Conservation (phyloP, 2,113 vertebrate genomes). For the Epinephelus fuscoguttatus region DNA sequence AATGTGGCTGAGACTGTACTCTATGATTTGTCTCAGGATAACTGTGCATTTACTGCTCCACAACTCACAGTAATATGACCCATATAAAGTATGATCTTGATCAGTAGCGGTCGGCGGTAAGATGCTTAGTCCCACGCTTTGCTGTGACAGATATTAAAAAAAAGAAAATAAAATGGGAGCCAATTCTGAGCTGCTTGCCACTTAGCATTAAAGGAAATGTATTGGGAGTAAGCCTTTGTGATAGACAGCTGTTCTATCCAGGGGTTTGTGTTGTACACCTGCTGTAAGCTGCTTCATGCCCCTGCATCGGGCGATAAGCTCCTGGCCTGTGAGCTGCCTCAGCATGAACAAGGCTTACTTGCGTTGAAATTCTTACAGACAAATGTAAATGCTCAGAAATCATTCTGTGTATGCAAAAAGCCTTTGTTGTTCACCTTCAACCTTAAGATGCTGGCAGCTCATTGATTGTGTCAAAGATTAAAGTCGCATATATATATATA, state of each 20-base stretch:
- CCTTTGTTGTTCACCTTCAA: not conserved
- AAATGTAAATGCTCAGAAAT: constrained; percentile 50
- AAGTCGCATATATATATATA: not conserved
- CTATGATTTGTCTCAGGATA: constrained; percentile 58
- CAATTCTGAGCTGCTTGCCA: constrained; percentile 8
- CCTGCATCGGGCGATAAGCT: constrained; percentile 64
- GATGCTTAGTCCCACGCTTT: not conserved
- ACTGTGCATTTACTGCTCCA: constrained; percentile 45
- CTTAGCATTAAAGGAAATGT: constrained; percentile 39
- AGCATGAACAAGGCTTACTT: constrained; percentile 54
- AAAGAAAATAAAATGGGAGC: not conserved
- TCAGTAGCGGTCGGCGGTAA: constrained; percentile 20
- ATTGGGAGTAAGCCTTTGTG: constrained; percentile 52
- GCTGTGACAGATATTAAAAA: constrained; percentile 6
- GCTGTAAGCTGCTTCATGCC: constrained; percentile 63
- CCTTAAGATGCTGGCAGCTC: not conserved
- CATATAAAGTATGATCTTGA: constrained; percentile 36
- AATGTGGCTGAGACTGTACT: constrained; percentile 38
- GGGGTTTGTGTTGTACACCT: constrained; percentile 59
- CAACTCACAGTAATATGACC: constrained; percentile 25
- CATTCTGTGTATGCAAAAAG: constrained; percentile 9
- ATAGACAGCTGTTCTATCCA: constrained; percentile 55
- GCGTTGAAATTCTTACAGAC: constrained; percentile 30
- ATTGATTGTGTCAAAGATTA: not conserved
- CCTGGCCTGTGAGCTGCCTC: constrained; percentile 50